Conservation (phyloP, 1,140 invertebrate genomes). For the Daktulosphaira vitifoliae region DNA sequence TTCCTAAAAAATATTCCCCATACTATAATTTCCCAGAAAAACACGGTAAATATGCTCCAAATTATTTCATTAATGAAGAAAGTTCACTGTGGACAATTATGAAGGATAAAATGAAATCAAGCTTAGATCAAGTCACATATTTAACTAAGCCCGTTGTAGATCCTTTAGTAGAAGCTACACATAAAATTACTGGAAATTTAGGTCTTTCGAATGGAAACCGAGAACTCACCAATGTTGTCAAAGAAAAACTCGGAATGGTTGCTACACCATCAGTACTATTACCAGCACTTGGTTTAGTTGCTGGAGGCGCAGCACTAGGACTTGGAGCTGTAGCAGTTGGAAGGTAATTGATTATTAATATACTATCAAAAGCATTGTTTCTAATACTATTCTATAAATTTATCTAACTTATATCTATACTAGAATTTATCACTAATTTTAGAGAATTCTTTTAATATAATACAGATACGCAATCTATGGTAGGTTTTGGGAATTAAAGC, state of each 20-base stretch:
- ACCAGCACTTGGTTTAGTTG: conserved; percentile 64
- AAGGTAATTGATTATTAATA: conserved; percentile 43
- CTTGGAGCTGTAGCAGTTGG: conserved; percentile 68
- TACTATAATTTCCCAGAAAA: not conserved
- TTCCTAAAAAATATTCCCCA: conserved; percentile 19
- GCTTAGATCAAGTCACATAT: conserved; percentile 59
- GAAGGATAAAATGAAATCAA: conserved; percentile 58
- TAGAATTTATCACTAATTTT: too few relatives aligned
- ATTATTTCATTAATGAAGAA: conserved; percentile 42
- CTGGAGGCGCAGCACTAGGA: conserved; percentile 66
- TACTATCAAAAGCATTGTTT: too few relatives aligned
- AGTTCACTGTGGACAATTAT: conserved; percentile 62
- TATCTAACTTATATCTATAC: too few relatives aligned
- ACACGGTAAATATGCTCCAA: conserved; percentile 10
- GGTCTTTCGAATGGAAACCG: conserved; percentile 50
- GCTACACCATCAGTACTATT: conserved; percentile 51
- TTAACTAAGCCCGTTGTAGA: conserved; percentile 61
- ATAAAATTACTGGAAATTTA: conserved; percentile 65
- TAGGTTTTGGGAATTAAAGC: too few relatives aligned
- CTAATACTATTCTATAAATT: too few relatives aligned
- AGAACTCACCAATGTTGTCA: conserved; percentile 46
- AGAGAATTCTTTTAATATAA: too few relatives aligned
- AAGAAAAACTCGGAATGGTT: conserved; percentile 59
- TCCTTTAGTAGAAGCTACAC: conserved; percentile 63
- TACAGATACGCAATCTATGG: too few relatives aligned